Conservation (phyloP, 2,888 invertebrate genomes). For the Cabera pusaria region DNA sequence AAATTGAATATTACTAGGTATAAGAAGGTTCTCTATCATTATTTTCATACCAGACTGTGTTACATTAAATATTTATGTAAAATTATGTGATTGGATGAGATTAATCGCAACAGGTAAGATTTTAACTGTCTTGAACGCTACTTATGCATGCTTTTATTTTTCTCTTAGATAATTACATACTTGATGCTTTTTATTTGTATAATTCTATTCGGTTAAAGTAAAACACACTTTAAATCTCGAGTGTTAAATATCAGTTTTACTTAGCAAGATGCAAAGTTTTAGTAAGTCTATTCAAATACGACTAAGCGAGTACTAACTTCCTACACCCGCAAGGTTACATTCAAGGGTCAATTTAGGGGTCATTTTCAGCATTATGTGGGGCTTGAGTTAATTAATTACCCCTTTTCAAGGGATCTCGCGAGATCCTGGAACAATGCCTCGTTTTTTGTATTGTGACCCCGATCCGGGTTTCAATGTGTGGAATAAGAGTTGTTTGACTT, state of each 20-base stretch:
- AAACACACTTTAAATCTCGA: too few relatives aligned
- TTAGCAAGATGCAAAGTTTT: too few relatives aligned
- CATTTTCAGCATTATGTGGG: slow-evolving; percentile 48
- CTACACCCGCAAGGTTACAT: slow-evolving; percentile 43
- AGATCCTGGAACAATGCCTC: slow-evolving; percentile 44
- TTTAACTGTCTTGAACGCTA: slow-evolving; percentile 4
- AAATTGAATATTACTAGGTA: too few relatives aligned
- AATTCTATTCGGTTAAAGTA: too few relatives aligned
- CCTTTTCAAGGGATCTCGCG: slow-evolving; percentile 47
- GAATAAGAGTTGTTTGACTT: slow-evolving; percentile 4
- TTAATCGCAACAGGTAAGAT: slow-evolving; percentile 46
- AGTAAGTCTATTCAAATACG: not conserved
- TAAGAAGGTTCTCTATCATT: too few relatives aligned
- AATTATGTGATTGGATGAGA: slow-evolving; percentile 43
- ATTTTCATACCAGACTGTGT: slow-evolving; percentile 5
- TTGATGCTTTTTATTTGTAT: too few relatives aligned
- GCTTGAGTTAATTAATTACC: slow-evolving; percentile 69
- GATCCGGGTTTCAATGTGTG: slow-evolving; percentile 34
- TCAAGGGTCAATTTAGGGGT: slow-evolving; percentile 46
- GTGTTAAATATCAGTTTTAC: too few relatives aligned
- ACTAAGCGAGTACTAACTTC: slow-evolving; percentile 17
- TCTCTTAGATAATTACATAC: slow-evolving; percentile 3
- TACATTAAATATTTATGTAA: slow-evolving; percentile 7
- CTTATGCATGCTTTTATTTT: slow-evolving; percentile 1
- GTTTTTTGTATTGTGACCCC: slow-evolving; percentile 38